Conservation (phyloP, 1,140 invertebrate genomes). For the Venturia canescens region DNA sequence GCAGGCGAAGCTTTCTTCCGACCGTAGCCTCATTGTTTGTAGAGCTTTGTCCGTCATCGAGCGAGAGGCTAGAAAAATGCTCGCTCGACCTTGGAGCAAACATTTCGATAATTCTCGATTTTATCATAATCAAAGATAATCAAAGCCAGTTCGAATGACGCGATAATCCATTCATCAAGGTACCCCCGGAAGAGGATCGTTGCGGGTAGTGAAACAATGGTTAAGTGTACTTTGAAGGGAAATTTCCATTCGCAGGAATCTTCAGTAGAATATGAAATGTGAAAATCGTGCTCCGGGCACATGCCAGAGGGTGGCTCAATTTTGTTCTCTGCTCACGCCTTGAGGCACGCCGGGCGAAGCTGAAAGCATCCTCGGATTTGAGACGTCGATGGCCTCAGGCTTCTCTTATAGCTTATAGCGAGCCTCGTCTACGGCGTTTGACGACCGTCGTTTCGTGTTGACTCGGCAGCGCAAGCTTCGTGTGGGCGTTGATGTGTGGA, state of each 20-base stretch:
- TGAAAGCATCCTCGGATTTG: constrained; percentile 35
- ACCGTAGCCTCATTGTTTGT: too few relatives aligned
- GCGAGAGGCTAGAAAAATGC: too few relatives aligned
- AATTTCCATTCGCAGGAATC: background rate
- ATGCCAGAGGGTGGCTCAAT: constrained; percentile 31
- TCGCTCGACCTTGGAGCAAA: too few relatives aligned
- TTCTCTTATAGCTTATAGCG: background rate
- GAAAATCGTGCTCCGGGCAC: constrained; percentile 25
- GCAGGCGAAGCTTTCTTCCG: too few relatives aligned
- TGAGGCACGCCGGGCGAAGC: constrained; percentile 2
- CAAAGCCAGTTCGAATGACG: too few relatives aligned
- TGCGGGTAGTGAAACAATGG: background rate
- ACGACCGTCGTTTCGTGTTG: background rate
- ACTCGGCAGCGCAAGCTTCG: background rate
- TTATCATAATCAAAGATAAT: too few relatives aligned
- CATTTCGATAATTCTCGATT: too few relatives aligned
- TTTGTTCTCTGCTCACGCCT: background rate
- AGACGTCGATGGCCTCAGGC: constrained; percentile 31
- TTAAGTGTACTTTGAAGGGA: background rate
- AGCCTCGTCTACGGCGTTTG: background rate
- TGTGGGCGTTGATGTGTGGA: constrained; percentile 1
- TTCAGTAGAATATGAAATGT: constrained; percentile 5
- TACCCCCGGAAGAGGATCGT: background rate
- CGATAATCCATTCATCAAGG: too few relatives aligned
- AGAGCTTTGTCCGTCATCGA: too few relatives aligned